Evolutionary conservation across 2,797 vertebrate species (phyloP), one percentile per base, ranked within the genome.

Genomic region (Myiotriccus ornatus): DNA sequence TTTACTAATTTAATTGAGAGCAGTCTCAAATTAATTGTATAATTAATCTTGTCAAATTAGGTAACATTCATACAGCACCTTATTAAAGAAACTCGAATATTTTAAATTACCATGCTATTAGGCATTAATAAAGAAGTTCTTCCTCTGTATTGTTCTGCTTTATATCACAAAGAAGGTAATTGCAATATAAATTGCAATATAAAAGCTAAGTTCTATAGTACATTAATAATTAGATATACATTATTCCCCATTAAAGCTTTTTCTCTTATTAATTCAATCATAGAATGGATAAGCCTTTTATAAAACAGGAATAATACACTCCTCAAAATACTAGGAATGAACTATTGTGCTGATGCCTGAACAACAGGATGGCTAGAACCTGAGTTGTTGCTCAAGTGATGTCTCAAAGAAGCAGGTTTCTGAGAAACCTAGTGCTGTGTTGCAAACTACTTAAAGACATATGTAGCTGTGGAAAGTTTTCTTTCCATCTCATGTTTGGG

Each of bases 41-140:
- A 99, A 99, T 99, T 99, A 99, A 99, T 99, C 99, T 99, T 99
- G 98, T 99, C 98, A 98, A 99, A 99, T 99, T 98, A 99, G 98
- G 98, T 98, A 99, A 98, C 98, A 98, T 98, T 98, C 98, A 98
- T 98, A 98, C 97, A 98, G 98, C 98, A 98, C 98, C 97, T 98
- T 99, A 98, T 99, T 98, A 99, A 98, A 98, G 97, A 98, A 98
- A 98, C 97, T 98, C 84, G 98, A 98, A 98, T 98, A 98, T 99
- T 99, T 99, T 98, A 99, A 99, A 99, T 99, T 98, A 98, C 98
- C 90, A 95, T 98, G 97, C 97, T 98, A 98, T 98, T 98, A 98
- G 96, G 95, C 96, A 97, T 97, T 98, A 98, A 98, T 98, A 98
- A 98, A 98, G 97, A 97, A 97, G 93, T 97, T 98, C 96, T 97